Evolutionary conservation across 2,888 invertebrate genomes (phyloP).

Genomic region (Noctua pronuba): DNA sequence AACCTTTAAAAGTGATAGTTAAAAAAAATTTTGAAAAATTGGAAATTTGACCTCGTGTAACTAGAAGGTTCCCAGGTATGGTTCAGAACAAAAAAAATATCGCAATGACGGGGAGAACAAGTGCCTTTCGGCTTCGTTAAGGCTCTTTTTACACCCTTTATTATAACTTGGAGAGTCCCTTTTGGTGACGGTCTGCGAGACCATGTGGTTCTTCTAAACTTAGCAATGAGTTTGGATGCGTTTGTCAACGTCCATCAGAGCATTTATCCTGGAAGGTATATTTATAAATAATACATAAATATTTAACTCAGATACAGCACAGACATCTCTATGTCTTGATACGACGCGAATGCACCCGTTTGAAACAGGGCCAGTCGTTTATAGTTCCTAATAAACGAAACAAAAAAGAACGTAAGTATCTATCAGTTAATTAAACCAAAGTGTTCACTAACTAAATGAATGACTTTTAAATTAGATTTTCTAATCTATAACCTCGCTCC

Average conservation of each 20-base stretch:
- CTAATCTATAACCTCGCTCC: conserved; percentile 43
- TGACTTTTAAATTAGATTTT: conserved; percentile 30
- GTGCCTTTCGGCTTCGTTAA: no score
- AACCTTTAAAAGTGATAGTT: no score
- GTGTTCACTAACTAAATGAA: conserved; percentile 19
- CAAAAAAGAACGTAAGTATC: neutral
- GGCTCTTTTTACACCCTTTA: no score
- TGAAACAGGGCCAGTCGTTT: neutral
- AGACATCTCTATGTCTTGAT: neutral
- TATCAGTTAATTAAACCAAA: conserved; percentile 30
- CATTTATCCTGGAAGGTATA: neutral
- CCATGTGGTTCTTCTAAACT: neutral
- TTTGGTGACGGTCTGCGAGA: neutral
- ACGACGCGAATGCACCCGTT: neutral
- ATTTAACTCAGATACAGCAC: neutral
- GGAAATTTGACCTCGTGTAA: no score
- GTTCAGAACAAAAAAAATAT: no score
- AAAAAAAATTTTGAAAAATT: no score
- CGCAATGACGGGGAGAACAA: no score
- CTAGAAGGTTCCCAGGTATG: no score
- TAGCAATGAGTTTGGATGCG: neutral
- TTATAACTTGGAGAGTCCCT: neutral
- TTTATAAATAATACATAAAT: neutral
- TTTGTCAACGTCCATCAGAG: neutral
- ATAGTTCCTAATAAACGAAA: neutral